phyloP scores from a whole-genome alignment of 2,113 vertebrate genomes.

The Brachypodius melanocephalos region DNA sequence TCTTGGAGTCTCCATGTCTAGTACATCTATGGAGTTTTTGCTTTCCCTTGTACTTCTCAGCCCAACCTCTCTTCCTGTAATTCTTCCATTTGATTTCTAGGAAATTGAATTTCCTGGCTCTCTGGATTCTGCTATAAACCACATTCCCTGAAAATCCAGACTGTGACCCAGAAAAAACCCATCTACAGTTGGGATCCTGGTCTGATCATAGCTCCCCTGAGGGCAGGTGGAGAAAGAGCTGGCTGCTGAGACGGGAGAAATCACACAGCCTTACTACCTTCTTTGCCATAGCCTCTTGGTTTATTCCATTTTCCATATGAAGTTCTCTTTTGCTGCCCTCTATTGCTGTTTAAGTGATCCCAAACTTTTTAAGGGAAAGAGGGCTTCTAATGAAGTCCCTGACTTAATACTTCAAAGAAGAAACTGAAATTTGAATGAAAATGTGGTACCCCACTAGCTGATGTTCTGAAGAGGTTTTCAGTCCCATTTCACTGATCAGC shows the following conservation, averaged over 20 bases:
- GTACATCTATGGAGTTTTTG: not conserved
- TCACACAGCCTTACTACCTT: not conserved
- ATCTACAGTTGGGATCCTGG: not conserved
- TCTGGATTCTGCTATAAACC: not conserved
- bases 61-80: not conserved
- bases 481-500: not conserved
- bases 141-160: slow-evolving; percentile 1
- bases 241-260: not conserved
- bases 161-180: not conserved
- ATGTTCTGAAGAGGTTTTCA: not conserved
- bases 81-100: slow-evolving; percentile 23
- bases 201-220: not conserved
- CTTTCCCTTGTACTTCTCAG: not conserved
- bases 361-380: not conserved
- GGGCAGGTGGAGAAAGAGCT: not conserved
- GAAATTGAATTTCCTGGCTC: not conserved
- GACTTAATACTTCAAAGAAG: not conserved
- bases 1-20: not conserved
- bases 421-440: not conserved
- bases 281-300: not conserved
- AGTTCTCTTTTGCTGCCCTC: not conserved
- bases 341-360: not conserved
- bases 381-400: not conserved
- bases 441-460: not conserved
- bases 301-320: not conserved